Evolutionary conservation across 92 coral and sea anemone species (phyloP), one percentile per base, ranked within the genome.

Genomic region (Zoanthus sociatus): DNA sequence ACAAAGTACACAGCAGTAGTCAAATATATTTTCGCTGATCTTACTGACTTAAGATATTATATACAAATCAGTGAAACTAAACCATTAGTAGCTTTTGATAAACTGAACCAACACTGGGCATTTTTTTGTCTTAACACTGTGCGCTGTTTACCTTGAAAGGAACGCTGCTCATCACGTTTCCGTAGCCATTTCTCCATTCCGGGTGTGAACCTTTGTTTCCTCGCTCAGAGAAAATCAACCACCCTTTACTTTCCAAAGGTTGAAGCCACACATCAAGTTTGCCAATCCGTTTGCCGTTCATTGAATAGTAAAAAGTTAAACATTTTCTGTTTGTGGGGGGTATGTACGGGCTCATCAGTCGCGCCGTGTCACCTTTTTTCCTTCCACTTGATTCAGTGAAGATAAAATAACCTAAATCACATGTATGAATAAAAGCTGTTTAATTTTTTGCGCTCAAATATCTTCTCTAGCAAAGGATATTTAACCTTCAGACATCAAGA

Each of bases 261-360:
- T 47, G 60, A 15, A 88, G 69, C 86, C 69, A 81, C 32, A 89
- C 83, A 14, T 60, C 73, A 15, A 89, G 73, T 11, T 78, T 30
- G n/a, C 91, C 91, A 21, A 56, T 89, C 84, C 60, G 53, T 15
- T 67, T 75, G n/a, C 91, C 91, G 56, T 89, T 66, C 91, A 89
- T 89, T 72, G 64, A 74, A 79, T 89, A 89, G 78, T 89, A 83
- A 64, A 89, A 89, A 18, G 88, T 89, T 26, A 83, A 56, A 54
- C 91, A 89, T n/a, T 76, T 86, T 18, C 78, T 71, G 5, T 55
- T 83, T 61, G 73, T 78, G 13, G 84, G 73, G 26, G 71, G 55
- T 42, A 78, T 78, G 18, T 60, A 78, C 26, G 84, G 84, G 66
- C 84, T 78, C 71, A 61, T 30, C 9, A 89, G 78, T 56, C 83